Percentiles rank a stretch among this genome's conserved stretches.
Evolutionary conservation across 2,888 invertebrate species (phyloP).

Genomic region (Troides oblongomaculatus): DNA sequence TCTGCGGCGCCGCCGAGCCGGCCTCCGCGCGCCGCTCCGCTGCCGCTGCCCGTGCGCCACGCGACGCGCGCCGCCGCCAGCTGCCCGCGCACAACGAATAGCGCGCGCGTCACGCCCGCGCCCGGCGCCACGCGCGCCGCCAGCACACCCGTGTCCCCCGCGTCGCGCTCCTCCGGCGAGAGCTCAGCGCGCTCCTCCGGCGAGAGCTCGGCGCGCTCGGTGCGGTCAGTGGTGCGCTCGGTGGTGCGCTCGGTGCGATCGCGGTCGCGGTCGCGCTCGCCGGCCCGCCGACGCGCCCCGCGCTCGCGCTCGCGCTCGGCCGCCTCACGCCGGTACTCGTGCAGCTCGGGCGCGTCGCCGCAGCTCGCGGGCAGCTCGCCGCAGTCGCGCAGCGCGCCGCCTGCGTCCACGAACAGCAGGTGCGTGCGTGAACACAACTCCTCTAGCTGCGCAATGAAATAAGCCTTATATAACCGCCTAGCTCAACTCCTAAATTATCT

Average conservation of each 20-base stretch:
- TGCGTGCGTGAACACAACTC: slow-evolving; percentile 84
- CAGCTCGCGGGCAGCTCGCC: slow-evolving; percentile 83
- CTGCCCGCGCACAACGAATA: slow-evolving; percentile 40
- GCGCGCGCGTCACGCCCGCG: slow-evolving; percentile 40
- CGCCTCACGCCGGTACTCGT: slow-evolving; percentile 84
- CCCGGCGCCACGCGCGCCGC: slow-evolving; percentile 34
- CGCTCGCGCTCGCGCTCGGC: slow-evolving; percentile 72
- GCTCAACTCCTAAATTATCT: too few relatives aligned
- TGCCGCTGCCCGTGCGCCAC: slow-evolving; percentile 44
- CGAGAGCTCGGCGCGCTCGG: slow-evolving; percentile 73
- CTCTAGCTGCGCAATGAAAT: slow-evolving; percentile 41
- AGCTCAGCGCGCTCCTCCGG: slow-evolving; percentile 35
- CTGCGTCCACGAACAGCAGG: slow-evolving; percentile 86
- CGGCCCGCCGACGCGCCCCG: slow-evolving; percentile 28
- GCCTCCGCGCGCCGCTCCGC: slow-evolving; percentile 83
- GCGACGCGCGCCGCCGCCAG: slow-evolving; percentile 44
- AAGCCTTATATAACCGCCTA: too few relatives aligned
- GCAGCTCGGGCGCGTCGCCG: slow-evolving; percentile 87
- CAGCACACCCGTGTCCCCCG: slow-evolving; percentile 34
- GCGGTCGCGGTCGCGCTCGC: slow-evolving; percentile 27
- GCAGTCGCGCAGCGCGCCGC: slow-evolving; percentile 89
- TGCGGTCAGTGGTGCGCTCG: not conserved
- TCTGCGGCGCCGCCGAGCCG: slow-evolving; percentile 78
- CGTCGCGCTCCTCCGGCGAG: slow-evolving; percentile 29
- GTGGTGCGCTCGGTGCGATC: slow-evolving; percentile 43